Conservation (phyloP, 2,888 invertebrate genomes). For the Ormyrus nitidulus region DNA sequence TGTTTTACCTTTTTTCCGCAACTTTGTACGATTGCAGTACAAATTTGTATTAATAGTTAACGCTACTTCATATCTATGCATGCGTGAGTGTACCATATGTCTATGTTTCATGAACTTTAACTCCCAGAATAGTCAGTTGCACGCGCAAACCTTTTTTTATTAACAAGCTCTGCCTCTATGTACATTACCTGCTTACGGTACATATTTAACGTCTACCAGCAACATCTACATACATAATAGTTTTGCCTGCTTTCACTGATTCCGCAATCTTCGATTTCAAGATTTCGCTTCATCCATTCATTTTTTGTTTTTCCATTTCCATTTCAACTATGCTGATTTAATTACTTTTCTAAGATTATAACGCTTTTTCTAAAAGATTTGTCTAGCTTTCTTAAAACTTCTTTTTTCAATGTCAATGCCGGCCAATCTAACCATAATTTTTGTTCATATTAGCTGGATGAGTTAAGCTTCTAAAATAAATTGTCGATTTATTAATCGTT, state of each 20-base stretch:
- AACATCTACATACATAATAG: constrained; percentile 37
- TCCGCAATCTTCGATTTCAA: constrained; percentile 10
- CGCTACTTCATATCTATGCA: constrained; percentile 35
- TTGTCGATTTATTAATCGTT: background rate
- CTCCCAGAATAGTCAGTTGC: constrained; percentile 9
- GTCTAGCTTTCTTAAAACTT: constrained; percentile 5
- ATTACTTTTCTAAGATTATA: constrained; percentile 23
- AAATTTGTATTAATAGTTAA: constrained; percentile 18
- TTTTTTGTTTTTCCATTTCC: constrained; percentile 4
- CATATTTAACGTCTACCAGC: constrained; percentile 37
- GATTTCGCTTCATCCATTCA: background rate
- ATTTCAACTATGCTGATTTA: background rate
- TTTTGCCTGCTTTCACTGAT: background rate
- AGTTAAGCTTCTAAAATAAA: constrained; percentile 7
- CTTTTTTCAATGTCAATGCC: background rate
- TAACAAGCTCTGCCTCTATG: constrained; percentile 47
- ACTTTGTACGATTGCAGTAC: constrained; percentile 3
- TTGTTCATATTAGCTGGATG: constrained; percentile 12
- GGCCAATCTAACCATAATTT: constrained; percentile 28
- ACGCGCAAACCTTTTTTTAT: constrained; percentile 23
- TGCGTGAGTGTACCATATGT: constrained; percentile 33
- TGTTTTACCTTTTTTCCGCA: constrained; percentile 1
- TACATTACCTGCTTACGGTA: constrained; percentile 40
- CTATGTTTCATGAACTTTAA: constrained; percentile 35
- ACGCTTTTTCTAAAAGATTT: constrained; percentile 18